A percentile compares a stretch with the other conserved stretches of the same genome.
Evolutionary conservation across 2,113 vertebrate genomes (phyloP).

Genomic region (Rafetus swinhoei): DNA sequence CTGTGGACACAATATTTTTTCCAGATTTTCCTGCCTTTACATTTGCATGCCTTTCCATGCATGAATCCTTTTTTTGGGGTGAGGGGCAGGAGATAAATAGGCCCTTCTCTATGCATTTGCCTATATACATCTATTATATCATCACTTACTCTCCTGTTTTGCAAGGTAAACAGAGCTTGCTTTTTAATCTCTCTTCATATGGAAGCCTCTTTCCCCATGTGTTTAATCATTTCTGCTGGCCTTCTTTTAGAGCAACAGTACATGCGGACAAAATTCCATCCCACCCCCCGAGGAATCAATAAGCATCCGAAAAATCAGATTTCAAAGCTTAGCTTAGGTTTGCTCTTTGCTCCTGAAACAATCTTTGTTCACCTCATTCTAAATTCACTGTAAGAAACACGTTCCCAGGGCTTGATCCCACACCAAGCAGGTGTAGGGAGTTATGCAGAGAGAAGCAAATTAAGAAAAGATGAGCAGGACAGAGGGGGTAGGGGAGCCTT

Average conservation of each 20-base stretch:
- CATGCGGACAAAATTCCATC: neutral
- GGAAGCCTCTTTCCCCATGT: slow-evolving; percentile 50
- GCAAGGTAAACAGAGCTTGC: slow-evolving; percentile 45
- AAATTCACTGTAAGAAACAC: slow-evolving; percentile 7
- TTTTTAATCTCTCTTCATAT: slow-evolving; percentile 63
- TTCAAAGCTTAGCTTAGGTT: slow-evolving; percentile 32
- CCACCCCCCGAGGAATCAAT: slow-evolving; percentile 19
- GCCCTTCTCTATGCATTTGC: slow-evolving; percentile 1
- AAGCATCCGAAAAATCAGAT: neutral
- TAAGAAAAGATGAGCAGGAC: neutral
- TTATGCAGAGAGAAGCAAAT: neutral
- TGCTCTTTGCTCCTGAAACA: slow-evolving; percentile 7
- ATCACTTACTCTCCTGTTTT: slow-evolving; percentile 56
- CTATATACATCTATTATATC: slow-evolving; percentile 16
- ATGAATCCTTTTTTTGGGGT: neutral
- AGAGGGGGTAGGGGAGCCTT: neutral
- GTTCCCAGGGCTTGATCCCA: neutral
- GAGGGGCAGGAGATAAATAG: slow-evolving; percentile 56
- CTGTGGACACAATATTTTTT: slow-evolving; percentile 17
- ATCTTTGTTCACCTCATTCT: slow-evolving; percentile 15
- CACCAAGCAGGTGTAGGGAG: neutral
- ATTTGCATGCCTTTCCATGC: neutral
- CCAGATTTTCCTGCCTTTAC: slow-evolving; percentile 39
- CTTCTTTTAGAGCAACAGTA: neutral
- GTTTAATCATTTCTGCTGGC: slow-evolving; percentile 60